Conservation (phyloP, 2,797 vertebrate species). For the Acanthopagrus latus region DNA sequence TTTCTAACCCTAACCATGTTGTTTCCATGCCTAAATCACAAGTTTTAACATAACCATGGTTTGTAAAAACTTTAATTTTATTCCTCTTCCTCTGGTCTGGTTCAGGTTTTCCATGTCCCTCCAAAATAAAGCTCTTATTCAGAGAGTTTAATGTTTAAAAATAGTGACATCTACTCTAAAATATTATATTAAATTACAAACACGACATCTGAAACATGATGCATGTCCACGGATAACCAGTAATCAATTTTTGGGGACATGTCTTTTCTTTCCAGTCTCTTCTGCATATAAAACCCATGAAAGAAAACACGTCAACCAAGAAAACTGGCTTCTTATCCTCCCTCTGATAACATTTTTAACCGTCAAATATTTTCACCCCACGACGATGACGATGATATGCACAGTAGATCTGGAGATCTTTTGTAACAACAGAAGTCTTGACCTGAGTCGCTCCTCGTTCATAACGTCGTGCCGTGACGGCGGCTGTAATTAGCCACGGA, state of each 20-base stretch:
- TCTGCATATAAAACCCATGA: background rate
- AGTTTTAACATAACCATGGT: too few species aligned
- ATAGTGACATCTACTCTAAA: background rate
- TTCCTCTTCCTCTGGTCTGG: background rate
- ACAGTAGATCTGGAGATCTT: constrained; percentile 19
- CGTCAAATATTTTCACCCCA: background rate
- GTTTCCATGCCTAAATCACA: too few species aligned
- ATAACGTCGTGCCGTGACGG: background rate
- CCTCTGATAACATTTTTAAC: background rate
- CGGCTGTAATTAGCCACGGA: constrained; percentile 55
- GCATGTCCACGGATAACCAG: too few species aligned
- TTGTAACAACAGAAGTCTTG: constrained; percentile 19
- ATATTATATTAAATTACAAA: background rate
- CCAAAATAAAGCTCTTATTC: background rate
- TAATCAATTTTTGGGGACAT: too few species aligned
- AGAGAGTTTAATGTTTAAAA: background rate
- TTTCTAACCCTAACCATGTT: too few species aligned
- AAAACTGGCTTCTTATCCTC: background rate
- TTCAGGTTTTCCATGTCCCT: background rate
- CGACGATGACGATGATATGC: background rate
- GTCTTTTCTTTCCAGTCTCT: too few species aligned
- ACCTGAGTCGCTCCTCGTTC: constrained; percentile 42
- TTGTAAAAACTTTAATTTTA: too few species aligned
- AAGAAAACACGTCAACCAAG: background rate
- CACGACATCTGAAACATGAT: background rate